Conservation (phyloP, 2,113 vertebrate species). For the Pachycephala philippinensis region DNA sequence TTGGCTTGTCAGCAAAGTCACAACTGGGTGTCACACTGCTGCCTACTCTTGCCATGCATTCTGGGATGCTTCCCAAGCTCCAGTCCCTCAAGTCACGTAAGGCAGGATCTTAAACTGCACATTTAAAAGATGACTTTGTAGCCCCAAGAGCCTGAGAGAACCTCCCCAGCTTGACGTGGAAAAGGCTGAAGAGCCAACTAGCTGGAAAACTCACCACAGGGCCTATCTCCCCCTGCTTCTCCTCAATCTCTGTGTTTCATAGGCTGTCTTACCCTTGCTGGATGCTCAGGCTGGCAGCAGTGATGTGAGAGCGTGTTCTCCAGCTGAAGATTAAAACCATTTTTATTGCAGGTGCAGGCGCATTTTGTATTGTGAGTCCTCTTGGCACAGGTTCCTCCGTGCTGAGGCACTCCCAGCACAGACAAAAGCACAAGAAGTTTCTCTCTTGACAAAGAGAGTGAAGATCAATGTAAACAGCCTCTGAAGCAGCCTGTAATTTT, state of each 20-base stretch:
- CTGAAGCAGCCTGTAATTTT: background rate
- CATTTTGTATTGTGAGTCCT: background rate
- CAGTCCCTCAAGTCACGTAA: background rate
- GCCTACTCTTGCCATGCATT: background rate
- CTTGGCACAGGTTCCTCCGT: background rate
- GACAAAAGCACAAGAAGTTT: background rate
- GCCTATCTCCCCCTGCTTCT: background rate
- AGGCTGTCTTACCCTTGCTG: background rate
- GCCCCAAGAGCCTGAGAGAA: background rate
- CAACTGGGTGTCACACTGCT: background rate
- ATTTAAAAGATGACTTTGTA: background rate
- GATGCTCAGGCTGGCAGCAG: background rate
- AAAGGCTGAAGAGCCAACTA: background rate
- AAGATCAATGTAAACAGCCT: background rate
- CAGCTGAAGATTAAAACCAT: background rate
- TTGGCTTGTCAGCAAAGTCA: background rate
- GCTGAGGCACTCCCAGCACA: background rate
- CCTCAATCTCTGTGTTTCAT: background rate
- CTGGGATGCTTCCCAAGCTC: background rate
- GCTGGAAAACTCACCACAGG: background rate
- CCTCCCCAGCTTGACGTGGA: background rate
- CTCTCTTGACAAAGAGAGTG: background rate
- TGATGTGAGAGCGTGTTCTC: accelerated
- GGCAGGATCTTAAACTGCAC: background rate
- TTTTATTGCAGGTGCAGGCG: background rate